Conservation (phyloP, 2,113 vertebrate species). For the Scomber japonicus region DNA sequence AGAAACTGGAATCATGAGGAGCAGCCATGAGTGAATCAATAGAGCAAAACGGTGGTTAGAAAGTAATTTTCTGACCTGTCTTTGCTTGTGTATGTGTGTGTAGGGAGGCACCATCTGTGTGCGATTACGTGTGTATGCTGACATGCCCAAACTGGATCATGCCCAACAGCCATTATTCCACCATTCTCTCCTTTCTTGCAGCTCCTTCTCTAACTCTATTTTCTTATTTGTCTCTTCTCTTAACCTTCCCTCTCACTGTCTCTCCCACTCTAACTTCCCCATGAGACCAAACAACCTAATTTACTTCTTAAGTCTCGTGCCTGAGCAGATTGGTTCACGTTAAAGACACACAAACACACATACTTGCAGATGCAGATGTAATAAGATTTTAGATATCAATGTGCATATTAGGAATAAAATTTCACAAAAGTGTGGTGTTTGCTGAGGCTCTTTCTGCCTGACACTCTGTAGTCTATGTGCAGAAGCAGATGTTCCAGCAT, state of each 20-base stretch:
- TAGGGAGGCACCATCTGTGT: conserved; percentile 15
- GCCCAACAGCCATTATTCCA: conserved; percentile 18
- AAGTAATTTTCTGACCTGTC: conserved; percentile 17
- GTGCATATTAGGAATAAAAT: background rate
- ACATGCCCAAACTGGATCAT: conserved; percentile 28
- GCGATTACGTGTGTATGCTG: background rate
- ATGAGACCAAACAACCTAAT: conserved; percentile 56
- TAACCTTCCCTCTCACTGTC: conserved; percentile 46
- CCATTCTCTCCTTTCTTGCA: conserved; percentile 16
- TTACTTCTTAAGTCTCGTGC: conserved; percentile 50
- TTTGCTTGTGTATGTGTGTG: conserved; percentile 6
- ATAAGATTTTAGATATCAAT: background rate
- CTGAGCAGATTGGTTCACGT: conserved; percentile 31
- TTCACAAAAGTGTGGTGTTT: background rate
- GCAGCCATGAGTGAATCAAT: conserved; percentile 9
- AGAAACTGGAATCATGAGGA: background rate
- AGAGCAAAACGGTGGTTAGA: background rate
- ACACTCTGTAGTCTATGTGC: background rate
- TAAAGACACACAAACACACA: conserved; percentile 31
- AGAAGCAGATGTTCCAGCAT: background rate
- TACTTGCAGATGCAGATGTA: background rate
- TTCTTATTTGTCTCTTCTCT: conserved; percentile 20
- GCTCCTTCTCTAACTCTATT: background rate
- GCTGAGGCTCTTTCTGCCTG: background rate
- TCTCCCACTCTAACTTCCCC: conserved; percentile 60